Evolutionary conservation across 2,797 vertebrate species (phyloP).

Genomic region (Masticophis lateralis): DNA sequence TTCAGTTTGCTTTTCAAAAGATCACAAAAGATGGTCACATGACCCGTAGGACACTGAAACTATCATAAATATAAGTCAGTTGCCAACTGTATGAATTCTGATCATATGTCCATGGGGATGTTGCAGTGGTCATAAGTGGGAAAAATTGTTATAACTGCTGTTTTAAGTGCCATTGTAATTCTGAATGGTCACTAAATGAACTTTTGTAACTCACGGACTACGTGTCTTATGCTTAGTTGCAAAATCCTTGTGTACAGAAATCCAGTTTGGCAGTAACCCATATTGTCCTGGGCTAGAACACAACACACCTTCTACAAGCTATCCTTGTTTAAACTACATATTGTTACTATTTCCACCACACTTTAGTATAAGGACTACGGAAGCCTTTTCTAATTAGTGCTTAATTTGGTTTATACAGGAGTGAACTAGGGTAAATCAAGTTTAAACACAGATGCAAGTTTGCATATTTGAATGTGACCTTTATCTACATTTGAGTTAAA

Average conservation of each 20-base stretch:
- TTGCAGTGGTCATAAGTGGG: background rate
- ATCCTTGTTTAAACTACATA: slow-evolving; percentile 4
- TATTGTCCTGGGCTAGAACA: background rate
- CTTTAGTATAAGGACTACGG: background rate
- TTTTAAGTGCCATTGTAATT: background rate
- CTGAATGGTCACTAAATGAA: background rate
- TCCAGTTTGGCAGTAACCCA: background rate
- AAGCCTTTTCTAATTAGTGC: slow-evolving; percentile 19
- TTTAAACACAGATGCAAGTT: slow-evolving; percentile 3
- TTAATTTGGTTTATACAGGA: slow-evolving; percentile 6
- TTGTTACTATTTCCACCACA: background rate
- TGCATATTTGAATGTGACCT: slow-evolving; percentile 10
- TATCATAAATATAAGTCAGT: background rate
- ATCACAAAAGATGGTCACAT: too few relatives aligned
- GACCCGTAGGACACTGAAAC: too few relatives aligned
- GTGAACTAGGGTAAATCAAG: slow-evolving; percentile 25
- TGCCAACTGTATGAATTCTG: background rate
- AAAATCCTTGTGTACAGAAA: background rate
- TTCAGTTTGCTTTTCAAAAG: too few relatives aligned
- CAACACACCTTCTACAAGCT: slow-evolving; percentile 2
- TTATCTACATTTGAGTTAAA: background rate
- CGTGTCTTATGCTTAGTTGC: background rate
- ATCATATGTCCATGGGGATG: background rate
- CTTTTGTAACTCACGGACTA: background rate
- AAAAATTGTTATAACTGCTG: background rate